Percentiles rank a stretch among this genome's conserved stretches.
phyloP scores from a whole-genome alignment of 2,888 invertebrate species.

The Anarsia innoxiella region DNA sequence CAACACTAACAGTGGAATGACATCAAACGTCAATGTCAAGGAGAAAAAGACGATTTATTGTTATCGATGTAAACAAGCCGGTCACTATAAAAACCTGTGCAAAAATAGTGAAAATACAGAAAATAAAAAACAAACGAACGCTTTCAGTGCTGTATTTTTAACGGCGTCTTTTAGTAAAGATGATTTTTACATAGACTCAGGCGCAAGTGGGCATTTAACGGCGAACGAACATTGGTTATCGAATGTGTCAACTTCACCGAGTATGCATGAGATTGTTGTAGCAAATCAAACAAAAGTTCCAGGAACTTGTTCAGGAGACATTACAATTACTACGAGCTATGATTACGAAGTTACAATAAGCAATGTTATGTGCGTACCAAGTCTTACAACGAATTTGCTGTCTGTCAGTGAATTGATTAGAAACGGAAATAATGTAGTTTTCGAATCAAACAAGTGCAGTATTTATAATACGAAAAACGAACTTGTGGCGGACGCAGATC shows the following conservation, averaged over 20 bases:
- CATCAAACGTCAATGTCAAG: no score
- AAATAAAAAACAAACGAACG: conserved; percentile 1
- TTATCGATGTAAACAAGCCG: not conserved
- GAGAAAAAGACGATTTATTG: not conserved
- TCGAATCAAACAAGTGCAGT: not conserved
- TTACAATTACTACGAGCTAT: not conserved
- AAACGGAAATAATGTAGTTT: not conserved
- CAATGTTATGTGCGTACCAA: no score
- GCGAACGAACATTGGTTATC: not conserved
- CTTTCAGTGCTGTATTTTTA: conserved; percentile 3
- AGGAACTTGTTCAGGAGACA: not conserved
- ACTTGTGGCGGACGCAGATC: not conserved
- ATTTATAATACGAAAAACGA: not conserved
- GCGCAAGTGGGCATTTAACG: not conserved
- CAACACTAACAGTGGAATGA: not conserved
- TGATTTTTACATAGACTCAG: not conserved
- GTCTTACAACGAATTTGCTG: not conserved
- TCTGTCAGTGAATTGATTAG: not conserved
- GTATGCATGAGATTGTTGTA: not conserved
- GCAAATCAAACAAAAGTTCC: not conserved
- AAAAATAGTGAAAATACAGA: no score
- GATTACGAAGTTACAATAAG: not conserved
- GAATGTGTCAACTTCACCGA: not conserved
- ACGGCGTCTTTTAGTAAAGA: not conserved
- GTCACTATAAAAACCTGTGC: not conserved